phyloP scores from a whole-genome alignment of 1,140 invertebrate species.

The Drosophila bocki region DNA sequence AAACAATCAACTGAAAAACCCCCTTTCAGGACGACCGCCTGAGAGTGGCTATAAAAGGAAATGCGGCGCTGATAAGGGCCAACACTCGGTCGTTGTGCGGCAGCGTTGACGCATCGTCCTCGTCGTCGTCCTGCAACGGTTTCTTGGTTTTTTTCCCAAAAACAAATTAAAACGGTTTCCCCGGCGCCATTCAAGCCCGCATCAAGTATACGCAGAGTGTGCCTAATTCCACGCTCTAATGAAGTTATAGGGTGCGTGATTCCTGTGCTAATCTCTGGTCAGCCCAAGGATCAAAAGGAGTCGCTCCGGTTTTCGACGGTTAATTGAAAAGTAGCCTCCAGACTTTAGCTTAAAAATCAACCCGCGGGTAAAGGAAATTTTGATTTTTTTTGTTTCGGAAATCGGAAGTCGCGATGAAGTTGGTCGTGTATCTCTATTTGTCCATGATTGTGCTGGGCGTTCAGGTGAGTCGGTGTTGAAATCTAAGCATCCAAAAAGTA shows the following conservation, averaged over 20 bases:
- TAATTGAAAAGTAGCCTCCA: conserved; percentile 58
- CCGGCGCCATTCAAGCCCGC: conserved; percentile 30
- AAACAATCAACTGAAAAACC: conserved; percentile 3
- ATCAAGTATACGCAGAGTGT: conserved; percentile 44
- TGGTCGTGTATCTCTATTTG: conserved; percentile 71
- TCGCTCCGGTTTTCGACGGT: conserved; percentile 20
- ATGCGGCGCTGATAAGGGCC: conserved; percentile 77
- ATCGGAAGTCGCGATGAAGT: conserved; percentile 60
- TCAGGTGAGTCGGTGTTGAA: conserved; percentile 68
- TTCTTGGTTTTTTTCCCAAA: conserved; percentile 31
- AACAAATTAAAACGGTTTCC: conserved; percentile 45
- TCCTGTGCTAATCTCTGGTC: conserved; percentile 55
- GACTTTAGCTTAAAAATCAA: conserved; percentile 8
- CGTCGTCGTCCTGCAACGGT: conserved; percentile 49
- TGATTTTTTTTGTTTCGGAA: conserved; percentile 14
- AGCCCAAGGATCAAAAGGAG: conserved; percentile 32
- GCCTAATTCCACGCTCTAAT: conserved; percentile 60
- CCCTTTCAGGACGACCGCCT: conserved; percentile 20
- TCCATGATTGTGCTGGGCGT: conserved; percentile 78
- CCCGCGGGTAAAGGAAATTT: conserved; percentile 43
- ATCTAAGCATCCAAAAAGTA: neutral
- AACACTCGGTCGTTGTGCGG: conserved; percentile 82
- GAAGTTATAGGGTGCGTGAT: conserved; percentile 65
- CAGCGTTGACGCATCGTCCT: conserved; percentile 74
- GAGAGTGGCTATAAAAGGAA: conserved; percentile 79